Base-by-base conservation (phyloP, 2,888 invertebrate species). In the Scelioninae gen. 1 region DNA sequence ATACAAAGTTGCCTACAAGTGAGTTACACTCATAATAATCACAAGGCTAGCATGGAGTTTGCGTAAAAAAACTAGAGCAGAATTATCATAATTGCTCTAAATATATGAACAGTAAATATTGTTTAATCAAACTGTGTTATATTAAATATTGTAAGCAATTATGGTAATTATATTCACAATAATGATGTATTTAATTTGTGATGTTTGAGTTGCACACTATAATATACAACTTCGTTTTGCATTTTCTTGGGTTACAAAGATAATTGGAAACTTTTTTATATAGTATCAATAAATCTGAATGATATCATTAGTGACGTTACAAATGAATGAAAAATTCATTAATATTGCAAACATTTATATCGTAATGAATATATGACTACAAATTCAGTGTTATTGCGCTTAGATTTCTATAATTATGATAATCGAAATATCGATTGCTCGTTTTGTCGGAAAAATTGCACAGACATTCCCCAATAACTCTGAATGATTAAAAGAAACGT, bases 11-110 rank as follows among this genome's bases (percentile, higher is more conserved):
- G 34, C 32, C 56, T 38, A 38, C 56, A 56, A 56, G 38, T 56
- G 16, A 56, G 56, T 56, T 56, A 38, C 38, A 56, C 13, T 56
- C 15, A 56, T 56, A 56, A 56, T 56, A 56, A 56, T 56, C 38
- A 38, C 38, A 9, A 15, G 56, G 10, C 56, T 16, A 2, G 38
- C 10, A 13, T 56, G 38, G 8, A 34, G 11, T 56, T 56, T 55
- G 13, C 7, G 16, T 16, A 56, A 56, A 9, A 55, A 56, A 56
- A 56, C 13, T 56, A 16, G 56, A 38, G 11, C 56, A 56, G 5
- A 56, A 56, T 56, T 56, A 56, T 38, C 56, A 56, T 56, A 56
- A 56, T 56, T 56, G 56, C 56, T 16, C 15, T 56, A 56, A 56
- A 56, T 38, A 56, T 38, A 16, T 56, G 11, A 56, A 56, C 56